Conservation (phyloP, 2,888 invertebrate genomes). For the Isoperla grammatica region DNA sequence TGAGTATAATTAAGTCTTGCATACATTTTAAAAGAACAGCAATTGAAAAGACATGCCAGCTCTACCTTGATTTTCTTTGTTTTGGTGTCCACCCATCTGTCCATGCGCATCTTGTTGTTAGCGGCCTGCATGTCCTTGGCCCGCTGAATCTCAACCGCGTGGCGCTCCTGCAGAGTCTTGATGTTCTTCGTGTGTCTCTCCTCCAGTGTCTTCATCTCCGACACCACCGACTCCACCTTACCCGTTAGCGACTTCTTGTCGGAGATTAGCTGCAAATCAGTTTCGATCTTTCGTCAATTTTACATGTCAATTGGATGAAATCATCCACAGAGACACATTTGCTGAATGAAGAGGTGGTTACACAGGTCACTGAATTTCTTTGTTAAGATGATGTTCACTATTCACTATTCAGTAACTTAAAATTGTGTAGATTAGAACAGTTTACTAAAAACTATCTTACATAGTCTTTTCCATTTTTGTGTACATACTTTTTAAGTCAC, state of each 20-base stretch:
- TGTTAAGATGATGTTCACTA: too few relatives aligned
- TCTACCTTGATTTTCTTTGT: constrained; percentile 77
- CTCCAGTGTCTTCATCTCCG: constrained; percentile 59
- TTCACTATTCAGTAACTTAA: too few relatives aligned
- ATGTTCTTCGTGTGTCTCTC: constrained; percentile 58
- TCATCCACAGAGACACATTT: neutral
- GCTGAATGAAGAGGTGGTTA: neutral
- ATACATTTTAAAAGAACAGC: too few relatives aligned
- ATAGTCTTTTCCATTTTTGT: too few relatives aligned
- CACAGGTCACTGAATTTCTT: neutral
- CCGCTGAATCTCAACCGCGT: constrained; percentile 67
- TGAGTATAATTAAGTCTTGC: too few relatives aligned
- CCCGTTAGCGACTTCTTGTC: constrained; percentile 75
- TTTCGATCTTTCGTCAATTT: too few relatives aligned
- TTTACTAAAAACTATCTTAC: too few relatives aligned
- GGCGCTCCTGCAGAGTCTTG: constrained; percentile 66
- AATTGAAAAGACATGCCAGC: neutral
- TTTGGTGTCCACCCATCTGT: constrained; percentile 77
- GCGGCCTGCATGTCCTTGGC: constrained; percentile 70
- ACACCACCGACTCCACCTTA: constrained; percentile 63
- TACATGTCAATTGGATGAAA: neutral
- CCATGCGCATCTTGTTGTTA: constrained; percentile 66
- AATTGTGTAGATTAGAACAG: too few relatives aligned
- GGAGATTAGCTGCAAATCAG: constrained; percentile 54
- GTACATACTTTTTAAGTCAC: too few relatives aligned